A percentile compares a stretch with the other conserved stretches of the same genome.
Evolutionary conservation across 2,797 vertebrate genomes (phyloP).

Genomic region (Semaprochilodus insignis): DNA sequence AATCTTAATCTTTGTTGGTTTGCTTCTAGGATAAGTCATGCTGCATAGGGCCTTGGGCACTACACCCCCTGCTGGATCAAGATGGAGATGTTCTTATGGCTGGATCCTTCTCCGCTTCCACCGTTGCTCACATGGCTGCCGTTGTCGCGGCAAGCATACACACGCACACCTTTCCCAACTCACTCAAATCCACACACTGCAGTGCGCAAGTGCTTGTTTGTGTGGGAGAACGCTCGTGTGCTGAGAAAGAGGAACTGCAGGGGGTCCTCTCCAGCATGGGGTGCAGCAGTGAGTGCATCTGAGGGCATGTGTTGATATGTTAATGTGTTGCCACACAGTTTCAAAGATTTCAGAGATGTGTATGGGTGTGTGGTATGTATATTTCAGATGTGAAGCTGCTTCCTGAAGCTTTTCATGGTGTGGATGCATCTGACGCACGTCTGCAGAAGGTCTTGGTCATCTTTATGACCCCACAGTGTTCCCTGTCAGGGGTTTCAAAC

Average conservation of each 20-base stretch:
- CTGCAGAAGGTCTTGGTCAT: constrained; percentile 83
- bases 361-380: constrained; percentile 31
- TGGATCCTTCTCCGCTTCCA: constrained; percentile 83
- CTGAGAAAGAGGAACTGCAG: constrained; percentile 77
- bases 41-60: constrained; percentile 84
- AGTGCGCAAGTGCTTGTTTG: constrained; percentile 79
- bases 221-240: constrained; percentile 70
- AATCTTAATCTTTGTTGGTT: not conserved
- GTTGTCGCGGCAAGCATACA: constrained; percentile 54
- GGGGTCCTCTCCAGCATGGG: constrained; percentile 76
- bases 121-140: constrained; percentile 82
- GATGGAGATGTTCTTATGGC: constrained; percentile 84
- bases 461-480: constrained; percentile 87
- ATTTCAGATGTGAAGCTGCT: constrained; percentile 86
- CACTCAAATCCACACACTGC: not conserved
- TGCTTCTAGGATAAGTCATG: constrained; percentile 86
- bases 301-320: constrained; percentile 21
- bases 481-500: constrained; percentile 85
- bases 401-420: constrained; percentile 77
- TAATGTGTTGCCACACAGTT: not conserved
- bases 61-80: constrained; percentile 74
- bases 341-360: constrained; percentile 27
- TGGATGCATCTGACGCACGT: constrained; percentile 74
- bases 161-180: not conserved
- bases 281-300: constrained; percentile 84